Base-by-base conservation (phyloP, 2,113 vertebrate genomes). In the Bos javanicus region DNA sequence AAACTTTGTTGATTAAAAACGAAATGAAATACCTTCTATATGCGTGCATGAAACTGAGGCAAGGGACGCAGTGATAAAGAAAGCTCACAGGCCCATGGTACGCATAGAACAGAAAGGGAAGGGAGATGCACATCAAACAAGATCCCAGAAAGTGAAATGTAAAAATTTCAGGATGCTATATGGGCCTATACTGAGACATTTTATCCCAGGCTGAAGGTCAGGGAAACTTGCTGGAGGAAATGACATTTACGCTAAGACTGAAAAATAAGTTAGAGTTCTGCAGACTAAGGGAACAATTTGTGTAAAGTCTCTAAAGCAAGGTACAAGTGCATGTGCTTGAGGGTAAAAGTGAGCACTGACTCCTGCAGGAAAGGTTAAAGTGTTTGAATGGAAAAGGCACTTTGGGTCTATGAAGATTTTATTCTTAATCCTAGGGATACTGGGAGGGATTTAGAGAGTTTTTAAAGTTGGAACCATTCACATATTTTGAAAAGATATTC, bases 191-290 rank as follows among this genome's bases (percentile, higher is more conserved):
- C 91, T 88, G 87, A 94, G 54, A 88, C 56, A 94, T 90, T 94
- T 78, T 88, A 87, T 88, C 39, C 59, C 6, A 83, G 39, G 87
- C 54, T 97, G 94, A 97, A 98, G 94, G 96, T 96, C 94, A 96
- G 9, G 4, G 60, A 87, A 94, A 96, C 59, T 97, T 95, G 96
- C 95, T 97, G 67, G 78, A 87, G 93, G 97, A 95, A 97, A 98
- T 95, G 95, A 89, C 94, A 97, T 97, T 97, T 97, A 97, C 10
- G 2, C 50, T 85, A 48, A 94, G 85, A 62, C 94, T 96, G 67
- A 97, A 97, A 97, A 98, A 89, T 91, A 97, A 94, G 90, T 94
- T 39, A 25, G 50, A 86, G 56, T 71, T 86, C 85, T 96, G 46
- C 36, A 86, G 94, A 91, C 84, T n/a, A 62, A 94, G 28, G 83